These are phyloP conservation scores for Himantopus leucocephalus DNA, from an alignment of 2,113 vertebrate species.

Conservation along the genomic window DNA sequence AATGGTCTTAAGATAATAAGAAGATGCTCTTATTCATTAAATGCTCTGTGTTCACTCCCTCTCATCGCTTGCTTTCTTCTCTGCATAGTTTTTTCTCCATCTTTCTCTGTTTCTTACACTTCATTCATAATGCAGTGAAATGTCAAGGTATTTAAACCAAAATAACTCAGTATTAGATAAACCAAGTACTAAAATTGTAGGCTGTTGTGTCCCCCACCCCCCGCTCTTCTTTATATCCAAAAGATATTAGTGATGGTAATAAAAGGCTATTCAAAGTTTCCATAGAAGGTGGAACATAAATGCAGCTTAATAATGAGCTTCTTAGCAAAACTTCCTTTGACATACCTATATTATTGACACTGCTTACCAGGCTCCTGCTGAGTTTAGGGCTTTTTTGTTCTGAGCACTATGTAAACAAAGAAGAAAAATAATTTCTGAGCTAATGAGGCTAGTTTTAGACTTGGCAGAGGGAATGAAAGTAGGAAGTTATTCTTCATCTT, in stretches of 20 bases:
- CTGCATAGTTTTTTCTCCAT: not conserved
- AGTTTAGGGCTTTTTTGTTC: not conserved
- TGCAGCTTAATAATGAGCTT: not conserved
- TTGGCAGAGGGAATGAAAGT: not conserved
- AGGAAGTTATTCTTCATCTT: not conserved
- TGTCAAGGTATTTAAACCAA: conserved; percentile 14
- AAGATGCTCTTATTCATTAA: not conserved
- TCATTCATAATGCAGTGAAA: not conserved
- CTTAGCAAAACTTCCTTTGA: not conserved
- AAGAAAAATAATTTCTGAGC: not conserved
- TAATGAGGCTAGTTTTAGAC: not conserved
- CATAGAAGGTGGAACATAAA: not conserved
- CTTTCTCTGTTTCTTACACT: not conserved
- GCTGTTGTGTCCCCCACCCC: not conserved
- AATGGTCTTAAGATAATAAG: not conserved
- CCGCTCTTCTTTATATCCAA: not conserved
- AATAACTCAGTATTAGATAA: conserved; percentile 11
- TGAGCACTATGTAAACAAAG: not conserved
- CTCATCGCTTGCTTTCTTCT: not conserved
- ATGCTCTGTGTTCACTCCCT: not conserved
- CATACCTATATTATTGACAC: not conserved
- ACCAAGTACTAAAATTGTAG: not conserved
- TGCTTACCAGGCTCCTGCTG: not conserved
- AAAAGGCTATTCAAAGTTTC: not conserved
- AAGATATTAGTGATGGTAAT: not conserved